These are phyloP conservation scores for Coturnix japonica DNA, from an alignment of 2,113 vertebrate species.

Conservation along the genomic window DNA sequence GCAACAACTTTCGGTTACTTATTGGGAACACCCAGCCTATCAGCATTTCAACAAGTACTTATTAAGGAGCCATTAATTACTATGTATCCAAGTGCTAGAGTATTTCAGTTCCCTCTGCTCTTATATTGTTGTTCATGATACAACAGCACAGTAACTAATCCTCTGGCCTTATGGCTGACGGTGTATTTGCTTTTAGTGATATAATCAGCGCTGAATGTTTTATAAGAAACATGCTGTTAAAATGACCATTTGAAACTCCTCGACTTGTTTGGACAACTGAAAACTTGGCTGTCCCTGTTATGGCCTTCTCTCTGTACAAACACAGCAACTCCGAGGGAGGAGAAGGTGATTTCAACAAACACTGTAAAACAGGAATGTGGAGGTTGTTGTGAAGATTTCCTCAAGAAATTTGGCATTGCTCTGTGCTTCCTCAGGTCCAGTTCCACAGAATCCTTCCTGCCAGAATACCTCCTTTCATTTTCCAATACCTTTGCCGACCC, in stretches of 20 bases:
- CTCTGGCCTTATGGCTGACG: constrained; percentile 14
- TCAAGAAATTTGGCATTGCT: not conserved
- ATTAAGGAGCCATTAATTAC: constrained; percentile 60
- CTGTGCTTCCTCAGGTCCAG: not conserved
- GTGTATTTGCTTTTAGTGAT: constrained; percentile 43
- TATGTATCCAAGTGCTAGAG: not conserved
- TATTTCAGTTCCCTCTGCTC: not conserved
- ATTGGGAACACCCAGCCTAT: constrained; percentile 29
- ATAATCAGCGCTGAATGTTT: constrained; percentile 12
- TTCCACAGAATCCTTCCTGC: not conserved
- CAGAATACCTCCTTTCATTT: not conserved
- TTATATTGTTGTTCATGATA: constrained; percentile 6
- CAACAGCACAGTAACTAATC: constrained; percentile 39
- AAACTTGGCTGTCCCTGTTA: constrained; percentile 15
- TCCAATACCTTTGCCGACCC: not conserved
- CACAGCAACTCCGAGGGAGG: not conserved
- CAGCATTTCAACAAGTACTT: constrained; percentile 52
- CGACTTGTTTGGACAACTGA: constrained; percentile 53
- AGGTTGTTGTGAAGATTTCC: not conserved
- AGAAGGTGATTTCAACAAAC: not conserved
- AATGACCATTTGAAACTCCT: constrained; percentile 8
- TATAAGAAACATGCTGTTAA: constrained; percentile 53
- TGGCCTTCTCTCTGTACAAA: constrained; percentile 1
- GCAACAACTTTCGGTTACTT: constrained; percentile 29
- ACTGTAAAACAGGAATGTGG: not conserved